Percentiles rank a stretch among this genome's conserved stretches.
Evolutionary conservation across 2,888 invertebrate genomes (phyloP).

Genomic region (Ichneumoninae sp.): DNA sequence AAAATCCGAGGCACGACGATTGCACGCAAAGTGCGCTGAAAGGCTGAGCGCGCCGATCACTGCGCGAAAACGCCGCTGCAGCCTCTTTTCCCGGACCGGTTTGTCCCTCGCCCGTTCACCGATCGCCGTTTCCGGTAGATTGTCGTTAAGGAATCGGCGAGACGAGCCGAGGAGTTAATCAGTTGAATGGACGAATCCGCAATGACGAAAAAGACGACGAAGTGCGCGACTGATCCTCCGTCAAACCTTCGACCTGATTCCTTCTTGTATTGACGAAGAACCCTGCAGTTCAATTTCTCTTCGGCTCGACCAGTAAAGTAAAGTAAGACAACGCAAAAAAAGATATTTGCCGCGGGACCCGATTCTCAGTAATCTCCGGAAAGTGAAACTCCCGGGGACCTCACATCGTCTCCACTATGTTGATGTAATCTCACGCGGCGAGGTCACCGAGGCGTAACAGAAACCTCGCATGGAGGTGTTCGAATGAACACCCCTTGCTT

Average conservation of each 20-base stretch:
- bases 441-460: too few species aligned
- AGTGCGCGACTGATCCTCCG: neutral
- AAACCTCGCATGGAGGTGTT: too few species aligned
- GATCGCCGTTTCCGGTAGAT: slow-evolving; percentile 24
- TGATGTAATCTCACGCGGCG: too few species aligned
- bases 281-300: neutral
- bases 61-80: slow-evolving; percentile 34
- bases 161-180: neutral
- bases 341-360: too few species aligned
- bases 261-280: neutral
- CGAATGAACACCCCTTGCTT: too few species aligned
- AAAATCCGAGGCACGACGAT: neutral
- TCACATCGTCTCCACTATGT: too few species aligned
- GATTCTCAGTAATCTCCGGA: too few species aligned
- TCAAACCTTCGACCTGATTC: neutral
- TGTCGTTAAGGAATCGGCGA: neutral
- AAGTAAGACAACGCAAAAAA: neutral
- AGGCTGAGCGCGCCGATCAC: slow-evolving; percentile 21
- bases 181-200: neutral
- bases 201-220: neutral
- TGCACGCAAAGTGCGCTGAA: slow-evolving; percentile 40
- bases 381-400: too few species aligned
- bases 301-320: neutral
- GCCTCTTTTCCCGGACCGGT: slow-evolving; percentile 66
- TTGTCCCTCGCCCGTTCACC: slow-evolving; percentile 42